These are phyloP conservation scores for Lucilia sericata DNA, from an alignment of 1,140 invertebrate genomes.

Conservation along the genomic window DNA sequence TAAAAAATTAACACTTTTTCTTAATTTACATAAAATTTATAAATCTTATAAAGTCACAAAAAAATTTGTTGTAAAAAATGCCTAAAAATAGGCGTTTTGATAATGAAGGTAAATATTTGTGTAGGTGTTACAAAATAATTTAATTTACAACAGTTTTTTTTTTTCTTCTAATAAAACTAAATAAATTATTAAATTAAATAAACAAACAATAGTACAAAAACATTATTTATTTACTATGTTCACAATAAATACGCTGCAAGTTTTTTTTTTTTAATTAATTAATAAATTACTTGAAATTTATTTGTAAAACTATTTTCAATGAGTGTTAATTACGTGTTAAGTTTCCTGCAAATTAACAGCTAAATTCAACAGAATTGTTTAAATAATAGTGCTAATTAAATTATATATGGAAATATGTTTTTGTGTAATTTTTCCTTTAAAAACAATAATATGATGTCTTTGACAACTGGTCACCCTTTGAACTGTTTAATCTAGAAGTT, in stretches of 20 bases:
- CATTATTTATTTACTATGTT: neutral
- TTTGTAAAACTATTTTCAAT: too few species aligned
- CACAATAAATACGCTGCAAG: neutral
- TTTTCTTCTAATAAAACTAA: neutral
- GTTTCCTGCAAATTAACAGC: too few species aligned
- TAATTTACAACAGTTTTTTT: neutral
- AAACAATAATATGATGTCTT: too few species aligned
- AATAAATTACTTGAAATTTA: neutral
- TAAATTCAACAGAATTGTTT: too few species aligned
- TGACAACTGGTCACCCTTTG: too few species aligned
- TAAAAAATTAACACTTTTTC: neutral
- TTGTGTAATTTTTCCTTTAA: too few species aligned
- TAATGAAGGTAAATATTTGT: slow-evolving; percentile 23
- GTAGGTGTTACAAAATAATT: neutral
- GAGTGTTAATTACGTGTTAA: too few species aligned
- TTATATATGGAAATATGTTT: too few species aligned
- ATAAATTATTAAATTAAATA: neutral
- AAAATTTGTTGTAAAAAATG: neutral
- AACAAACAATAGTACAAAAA: neutral
- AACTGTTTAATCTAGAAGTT: too few species aligned
- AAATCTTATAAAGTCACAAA: neutral
- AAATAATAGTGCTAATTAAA: too few species aligned
- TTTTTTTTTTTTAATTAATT: slow-evolving; percentile 4
- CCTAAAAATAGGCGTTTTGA: slow-evolving; percentile 36
- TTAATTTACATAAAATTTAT: neutral